These are phyloP conservation scores for Austrolebias charrua DNA, from an alignment of 2,797 vertebrate genomes.

Conservation along the genomic window DNA sequence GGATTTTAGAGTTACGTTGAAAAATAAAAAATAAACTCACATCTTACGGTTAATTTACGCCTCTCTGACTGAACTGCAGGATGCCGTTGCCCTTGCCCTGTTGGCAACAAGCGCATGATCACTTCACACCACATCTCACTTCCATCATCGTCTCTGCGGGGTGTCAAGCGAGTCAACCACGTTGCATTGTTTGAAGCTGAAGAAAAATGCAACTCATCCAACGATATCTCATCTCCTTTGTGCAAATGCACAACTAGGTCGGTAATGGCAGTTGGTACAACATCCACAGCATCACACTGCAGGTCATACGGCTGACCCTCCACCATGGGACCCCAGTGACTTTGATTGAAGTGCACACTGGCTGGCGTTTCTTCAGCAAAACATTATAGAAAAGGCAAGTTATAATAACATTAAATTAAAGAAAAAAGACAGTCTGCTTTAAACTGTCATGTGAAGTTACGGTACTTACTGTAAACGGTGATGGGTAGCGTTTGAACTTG, in stretches of 20 bases:
- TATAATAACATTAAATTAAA: background rate
- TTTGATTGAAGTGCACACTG: no score
- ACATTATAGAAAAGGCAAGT: background rate
- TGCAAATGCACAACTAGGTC: constrained; percentile 54
- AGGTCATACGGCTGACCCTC: constrained; percentile 17
- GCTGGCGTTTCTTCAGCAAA: constrained; percentile 62
- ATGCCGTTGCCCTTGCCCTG: background rate
- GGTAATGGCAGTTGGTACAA: constrained; percentile 60
- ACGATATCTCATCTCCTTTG: constrained; percentile 9
- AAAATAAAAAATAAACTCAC: constrained; percentile 54
- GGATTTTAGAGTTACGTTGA: background rate
- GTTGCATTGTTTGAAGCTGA: background rate
- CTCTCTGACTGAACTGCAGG: background rate
- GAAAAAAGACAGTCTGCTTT: rapidly evolving
- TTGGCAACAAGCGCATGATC: constrained; percentile 41
- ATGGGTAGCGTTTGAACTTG: rapidly evolving
- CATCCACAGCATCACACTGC: constrained; percentile 52
- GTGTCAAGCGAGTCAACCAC: rapidly evolving
- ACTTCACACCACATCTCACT: constrained; percentile 61
- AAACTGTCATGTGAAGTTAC: background rate
- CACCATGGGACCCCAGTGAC: no score
- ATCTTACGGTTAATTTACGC: constrained; percentile 33
- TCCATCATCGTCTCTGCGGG: constrained; percentile 43
- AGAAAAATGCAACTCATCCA: rapidly evolving
- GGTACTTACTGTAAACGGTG: constrained; percentile 71